A percentile compares a stretch with the other conserved stretches of the same genome.
Evolutionary conservation across 2,113 vertebrate species (phyloP).

Genomic region (Sinocyclocheilus anophthalmus): DNA sequence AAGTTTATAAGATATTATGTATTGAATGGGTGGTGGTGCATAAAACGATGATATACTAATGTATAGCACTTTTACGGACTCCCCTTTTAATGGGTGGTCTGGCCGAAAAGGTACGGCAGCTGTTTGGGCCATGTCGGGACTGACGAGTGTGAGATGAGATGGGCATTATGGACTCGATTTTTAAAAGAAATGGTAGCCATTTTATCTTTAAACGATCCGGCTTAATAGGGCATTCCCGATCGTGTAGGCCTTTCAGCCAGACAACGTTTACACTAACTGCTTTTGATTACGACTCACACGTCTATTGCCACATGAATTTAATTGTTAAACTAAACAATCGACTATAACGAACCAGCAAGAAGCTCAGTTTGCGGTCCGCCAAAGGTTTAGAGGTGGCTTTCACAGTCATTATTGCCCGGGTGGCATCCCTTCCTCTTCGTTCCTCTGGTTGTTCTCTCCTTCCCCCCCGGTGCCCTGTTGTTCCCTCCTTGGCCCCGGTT

Average conservation of each 20-base stretch:
- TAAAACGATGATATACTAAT: too few relatives aligned
- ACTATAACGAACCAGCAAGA: neutral
- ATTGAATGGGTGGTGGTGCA: neutral
- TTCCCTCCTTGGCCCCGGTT: too few relatives aligned
- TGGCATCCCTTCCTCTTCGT: too few relatives aligned
- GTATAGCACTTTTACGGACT: neutral
- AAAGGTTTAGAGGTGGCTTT: neutral
- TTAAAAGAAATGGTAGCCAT: neutral
- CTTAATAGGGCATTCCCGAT: neutral
- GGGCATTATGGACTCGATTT: neutral
- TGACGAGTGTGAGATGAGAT: constrained; percentile 16
- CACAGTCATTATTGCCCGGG: too few relatives aligned
- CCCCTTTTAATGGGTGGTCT: constrained; percentile 6
- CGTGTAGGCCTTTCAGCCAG: too few relatives aligned
- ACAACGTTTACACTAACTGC: too few relatives aligned
- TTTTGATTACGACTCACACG: too few relatives aligned
- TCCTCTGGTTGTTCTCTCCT: too few relatives aligned
- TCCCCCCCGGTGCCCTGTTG: too few relatives aligned
- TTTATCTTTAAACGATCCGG: neutral
- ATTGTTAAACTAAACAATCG: neutral
- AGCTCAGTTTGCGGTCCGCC: neutral
- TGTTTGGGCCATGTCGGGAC: constrained; percentile 6
- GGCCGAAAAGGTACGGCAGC: constrained; percentile 9
- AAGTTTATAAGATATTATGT: accelerated
- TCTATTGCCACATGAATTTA: neutral